Evolutionary conservation across 2,113 vertebrate genomes (phyloP), one percentile per base, ranked within the genome.

Genomic region (Gasterosteus nipponicus): DNA sequence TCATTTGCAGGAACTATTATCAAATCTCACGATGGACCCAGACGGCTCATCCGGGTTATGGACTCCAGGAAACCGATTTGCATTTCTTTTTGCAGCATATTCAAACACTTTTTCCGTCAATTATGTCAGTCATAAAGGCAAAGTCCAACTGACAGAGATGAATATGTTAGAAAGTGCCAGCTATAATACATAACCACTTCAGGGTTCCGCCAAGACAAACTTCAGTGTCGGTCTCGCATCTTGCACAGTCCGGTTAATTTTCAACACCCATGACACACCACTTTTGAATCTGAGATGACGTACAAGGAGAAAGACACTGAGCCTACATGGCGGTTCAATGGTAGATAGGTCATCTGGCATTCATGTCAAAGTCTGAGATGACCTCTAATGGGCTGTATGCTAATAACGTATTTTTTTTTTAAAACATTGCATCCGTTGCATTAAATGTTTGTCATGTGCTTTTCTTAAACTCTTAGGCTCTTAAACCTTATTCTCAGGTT

Each of bases 231-330:
- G 31, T 67, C 22, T 51, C 1, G 11, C 7, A 68, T 18, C 31
- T 19, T 59, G 41, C 42, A 10, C 56, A 29, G 10, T 10, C 3
- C 16, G 9, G 38, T 76, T 60, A 33, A 76, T 69, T 33, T 61
- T 42, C 22, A 69, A 76, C 74, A 75, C 42, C 11, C 12, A 59
- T 66, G 39, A 33, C 16, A n/a, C 10, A 16, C 12, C 65, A 49
- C 8, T 14, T 7, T 8, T 69, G 10, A 46, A 9, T 9, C 49
- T 9, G 15, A 22, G 29, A 29, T 10, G 6, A 26, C 9, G 5
- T 33, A 35, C 6, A 18, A 35, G 3, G 8, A 56, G 11, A 56
- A 42, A 31, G 59, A 64, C 35, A 38, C 35, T 38, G 35, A 38
- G 35, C 3, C 61, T 26, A 56, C 4, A 41, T n/a, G 10, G 8